Base-by-base conservation (phyloP, 2,797 vertebrate genomes). In the Champsocephalus gunnari region DNA sequence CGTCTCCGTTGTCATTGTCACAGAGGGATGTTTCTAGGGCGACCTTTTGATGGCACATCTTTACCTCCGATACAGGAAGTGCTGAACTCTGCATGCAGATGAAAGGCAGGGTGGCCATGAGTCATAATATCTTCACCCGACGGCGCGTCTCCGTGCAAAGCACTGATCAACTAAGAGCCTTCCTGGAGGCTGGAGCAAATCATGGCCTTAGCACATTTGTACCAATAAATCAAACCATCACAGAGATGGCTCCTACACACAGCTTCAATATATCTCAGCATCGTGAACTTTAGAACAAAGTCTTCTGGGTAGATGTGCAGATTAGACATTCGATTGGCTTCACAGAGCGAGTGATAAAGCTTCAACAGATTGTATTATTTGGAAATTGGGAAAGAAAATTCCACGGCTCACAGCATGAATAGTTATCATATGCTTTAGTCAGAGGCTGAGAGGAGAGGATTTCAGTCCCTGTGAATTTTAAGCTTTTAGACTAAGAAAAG, bases 71-170 rank as follows among this genome's bases (percentile, higher is more conserved):
- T 85, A 89, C 89, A 92, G 93, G 93, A 95, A 92, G 87, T 83
- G 83, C 78, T 85, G 83, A 87, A 78, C 88, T 85, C 84, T 86
- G 93, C 93, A 94, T 94, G 87, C 92, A 86, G 87, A 93, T 94
- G 84, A 84, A 79, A 58, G 66, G 34, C 61, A 2, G 82, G 64
- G 70, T 77, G 69, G 78, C 77, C 38, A 9, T 61, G 69, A 90
- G 68, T 88, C 87, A 76, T 74, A 68, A 75, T 79, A 64, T 73
- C 82, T 47, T 73, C 1, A n/a, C 77, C 63, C 12, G 57, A 41
- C 51, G 48, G 51, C 4, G 51, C 3, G 32, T 77, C 76, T 85
- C 54, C 77, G 47, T 9, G 49, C 34, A 34, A 66, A 87, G 80
- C 79, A 77, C 73, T 85, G 71, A 88, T 90, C 84, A 85, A 84